phyloP scores from a whole-genome alignment of 1,140 invertebrate species.

The Drosophila pandora region DNA sequence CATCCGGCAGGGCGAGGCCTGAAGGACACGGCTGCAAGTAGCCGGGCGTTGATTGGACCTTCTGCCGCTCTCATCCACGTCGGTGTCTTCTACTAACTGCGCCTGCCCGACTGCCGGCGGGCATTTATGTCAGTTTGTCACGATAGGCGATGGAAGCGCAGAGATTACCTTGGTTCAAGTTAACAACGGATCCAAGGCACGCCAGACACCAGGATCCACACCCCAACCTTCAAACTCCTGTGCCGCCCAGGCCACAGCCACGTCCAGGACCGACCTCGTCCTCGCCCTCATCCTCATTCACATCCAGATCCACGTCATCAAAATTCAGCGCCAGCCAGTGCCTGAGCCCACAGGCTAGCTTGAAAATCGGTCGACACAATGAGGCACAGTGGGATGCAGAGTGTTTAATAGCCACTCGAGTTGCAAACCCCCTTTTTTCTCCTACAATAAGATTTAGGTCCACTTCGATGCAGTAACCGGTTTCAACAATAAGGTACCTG shows the following conservation, averaged over 20 bases:
- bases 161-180: slow-evolving; percentile 82
- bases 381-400: slow-evolving; percentile 17
- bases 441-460: no score
- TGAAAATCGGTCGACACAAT: slow-evolving; percentile 43
- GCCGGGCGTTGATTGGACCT: slow-evolving; percentile 80
- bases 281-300: slow-evolving; percentile 24
- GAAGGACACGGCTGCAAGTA: slow-evolving; percentile 59
- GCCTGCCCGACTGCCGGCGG: slow-evolving; percentile 64
- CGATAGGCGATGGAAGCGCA: slow-evolving; percentile 80
- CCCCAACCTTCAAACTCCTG: background rate
- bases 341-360: slow-evolving; percentile 58
- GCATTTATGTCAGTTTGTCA: slow-evolving; percentile 82
- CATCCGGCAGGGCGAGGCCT: slow-evolving; percentile 7
- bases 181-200: slow-evolving; percentile 73
- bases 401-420: background rate
- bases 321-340: slow-evolving; percentile 69
- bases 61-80: slow-evolving; percentile 24
- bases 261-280: slow-evolving; percentile 7
- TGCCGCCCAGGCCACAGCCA: background rate
- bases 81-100: slow-evolving; percentile 34
- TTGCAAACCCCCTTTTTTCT: no score
- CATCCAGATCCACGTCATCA: slow-evolving; percentile 61
- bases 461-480: no score
- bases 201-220: slow-evolving; percentile 57
- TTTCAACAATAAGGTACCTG: no score